Percentiles rank a stretch among this genome's conserved stretches.
These are phyloP conservation scores for Scaeva pyrastri DNA, from an alignment of 2,888 invertebrate species.

Conservation along the genomic window DNA sequence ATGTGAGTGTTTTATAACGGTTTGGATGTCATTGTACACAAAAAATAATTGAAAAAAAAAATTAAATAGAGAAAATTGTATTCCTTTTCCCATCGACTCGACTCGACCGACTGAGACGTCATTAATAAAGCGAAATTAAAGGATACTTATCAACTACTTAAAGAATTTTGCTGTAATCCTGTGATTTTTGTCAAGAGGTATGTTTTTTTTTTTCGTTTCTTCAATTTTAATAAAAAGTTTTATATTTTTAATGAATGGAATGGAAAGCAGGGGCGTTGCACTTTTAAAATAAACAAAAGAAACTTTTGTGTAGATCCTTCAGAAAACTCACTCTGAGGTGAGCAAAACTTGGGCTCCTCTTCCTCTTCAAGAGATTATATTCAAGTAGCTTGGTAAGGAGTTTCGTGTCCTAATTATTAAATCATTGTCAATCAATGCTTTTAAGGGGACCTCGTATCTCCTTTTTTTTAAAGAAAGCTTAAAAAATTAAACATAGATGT, in stretches of 20 bases:
- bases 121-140: neutral
- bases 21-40: conserved; percentile 10
- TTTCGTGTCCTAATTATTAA: conserved; percentile 7
- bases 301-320: neutral
- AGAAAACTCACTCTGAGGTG: too few relatives aligned
- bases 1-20: neutral
- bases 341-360: neutral
- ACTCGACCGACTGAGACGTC: neutral
- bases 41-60: neutral
- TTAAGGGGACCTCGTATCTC: conserved; percentile 3
- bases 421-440: conserved; percentile 25
- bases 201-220: neutral
- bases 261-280: conserved; percentile 11
- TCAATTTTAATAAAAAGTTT: neutral
- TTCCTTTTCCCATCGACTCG: neutral
- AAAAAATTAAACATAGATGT: neutral
- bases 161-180: neutral
- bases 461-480: conserved; percentile 9
- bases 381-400: neutral
- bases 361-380: neutral
- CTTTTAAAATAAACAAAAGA: neutral
- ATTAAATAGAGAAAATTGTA: conserved; percentile 10
- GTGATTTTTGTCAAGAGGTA: neutral
- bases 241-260: neutral
- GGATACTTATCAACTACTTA: conserved; percentile 9